These are phyloP conservation scores for Ypsolopha scabrella DNA, from an alignment of 2,888 invertebrate species.

Conservation along the genomic window DNA sequence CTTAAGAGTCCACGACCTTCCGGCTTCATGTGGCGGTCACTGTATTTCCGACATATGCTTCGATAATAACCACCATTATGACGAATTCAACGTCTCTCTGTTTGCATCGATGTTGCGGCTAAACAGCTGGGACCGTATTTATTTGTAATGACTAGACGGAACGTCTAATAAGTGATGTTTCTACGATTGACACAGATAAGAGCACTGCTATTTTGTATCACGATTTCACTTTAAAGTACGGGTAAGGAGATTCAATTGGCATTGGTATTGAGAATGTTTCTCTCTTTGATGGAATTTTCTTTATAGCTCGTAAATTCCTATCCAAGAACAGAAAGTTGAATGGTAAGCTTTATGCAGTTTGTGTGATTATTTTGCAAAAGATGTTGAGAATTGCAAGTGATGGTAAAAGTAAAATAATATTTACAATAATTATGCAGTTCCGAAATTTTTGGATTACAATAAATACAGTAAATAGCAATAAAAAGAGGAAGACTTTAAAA, in stretches of 20 bases:
- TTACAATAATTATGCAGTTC: no score
- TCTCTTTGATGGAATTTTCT: no score
- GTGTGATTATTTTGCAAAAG: no score
- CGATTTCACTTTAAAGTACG: constrained; percentile 1
- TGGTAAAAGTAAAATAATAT: no score
- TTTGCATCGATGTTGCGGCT: not conserved
- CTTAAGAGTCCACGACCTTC: no score
- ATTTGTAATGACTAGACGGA: constrained; percentile 1
- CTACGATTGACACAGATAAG: constrained; percentile 1
- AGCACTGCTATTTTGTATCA: not conserved
- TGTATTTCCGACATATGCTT: constrained; percentile 35
- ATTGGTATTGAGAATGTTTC: not conserved
- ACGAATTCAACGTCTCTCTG: constrained; percentile 3
- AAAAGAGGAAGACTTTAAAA: no score
- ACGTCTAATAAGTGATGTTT: constrained; percentile 1
- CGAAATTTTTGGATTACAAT: no score
- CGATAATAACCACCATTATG: constrained; percentile 28
- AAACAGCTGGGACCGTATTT: not conserved
- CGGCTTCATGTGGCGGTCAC: constrained; percentile 22
- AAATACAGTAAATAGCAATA: no score
- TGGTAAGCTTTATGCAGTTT: no score
- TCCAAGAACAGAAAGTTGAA: no score
- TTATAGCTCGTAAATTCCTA: no score
- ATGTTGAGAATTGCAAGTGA: no score
- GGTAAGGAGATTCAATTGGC: not conserved